phyloP scores from a whole-genome alignment of 2,888 invertebrate genomes.

The Andrena dorsata region DNA sequence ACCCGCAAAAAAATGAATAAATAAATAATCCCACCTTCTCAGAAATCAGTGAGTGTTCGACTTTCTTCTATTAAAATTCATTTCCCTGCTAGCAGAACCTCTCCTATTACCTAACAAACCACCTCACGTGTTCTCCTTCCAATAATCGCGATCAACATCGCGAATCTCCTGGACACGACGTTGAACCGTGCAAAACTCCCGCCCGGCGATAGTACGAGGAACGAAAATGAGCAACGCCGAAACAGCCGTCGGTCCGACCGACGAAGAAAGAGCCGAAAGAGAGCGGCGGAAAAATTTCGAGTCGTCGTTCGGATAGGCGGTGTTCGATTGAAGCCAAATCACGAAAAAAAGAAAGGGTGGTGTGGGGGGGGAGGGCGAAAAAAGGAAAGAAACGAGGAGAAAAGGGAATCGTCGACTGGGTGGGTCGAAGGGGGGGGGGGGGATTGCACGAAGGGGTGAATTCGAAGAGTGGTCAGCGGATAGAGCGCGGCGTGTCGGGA shows the following conservation, averaged over 20 bases:
- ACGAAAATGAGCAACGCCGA: slow-evolving; percentile 47
- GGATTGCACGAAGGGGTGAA: slow-evolving; percentile 29
- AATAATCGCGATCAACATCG: slow-evolving; percentile 8
- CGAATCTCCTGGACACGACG: neutral
- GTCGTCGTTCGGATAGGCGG: slow-evolving; percentile 57
- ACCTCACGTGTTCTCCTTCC: neutral
- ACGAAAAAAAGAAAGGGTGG: slow-evolving; percentile 40
- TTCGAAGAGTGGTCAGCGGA: slow-evolving; percentile 61
- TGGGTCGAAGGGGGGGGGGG: slow-evolving; percentile 4
- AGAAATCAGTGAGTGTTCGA: too few species aligned
- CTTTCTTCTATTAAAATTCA: too few species aligned
- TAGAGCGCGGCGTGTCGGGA: slow-evolving; percentile 50
- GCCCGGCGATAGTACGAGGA: slow-evolving; percentile 13
- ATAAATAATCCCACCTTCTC: too few species aligned
- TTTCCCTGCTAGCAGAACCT: neutral
- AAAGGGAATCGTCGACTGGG: slow-evolving; percentile 1
- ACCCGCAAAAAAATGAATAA: too few species aligned
- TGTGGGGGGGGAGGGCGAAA: slow-evolving; percentile 5
- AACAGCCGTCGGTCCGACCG: slow-evolving; percentile 34
- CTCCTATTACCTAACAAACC: neutral
- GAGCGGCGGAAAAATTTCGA: slow-evolving; percentile 58
- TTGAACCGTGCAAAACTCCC: neutral
- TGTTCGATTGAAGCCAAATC: slow-evolving; percentile 68
- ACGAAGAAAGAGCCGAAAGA: slow-evolving; percentile 29
- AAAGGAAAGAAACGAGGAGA: slow-evolving; percentile 20